Evolutionary conservation across 1,140 invertebrate genomes (phyloP), one percentile per base, ranked within the genome.

Genomic region (Brachystomella parvula): DNA sequence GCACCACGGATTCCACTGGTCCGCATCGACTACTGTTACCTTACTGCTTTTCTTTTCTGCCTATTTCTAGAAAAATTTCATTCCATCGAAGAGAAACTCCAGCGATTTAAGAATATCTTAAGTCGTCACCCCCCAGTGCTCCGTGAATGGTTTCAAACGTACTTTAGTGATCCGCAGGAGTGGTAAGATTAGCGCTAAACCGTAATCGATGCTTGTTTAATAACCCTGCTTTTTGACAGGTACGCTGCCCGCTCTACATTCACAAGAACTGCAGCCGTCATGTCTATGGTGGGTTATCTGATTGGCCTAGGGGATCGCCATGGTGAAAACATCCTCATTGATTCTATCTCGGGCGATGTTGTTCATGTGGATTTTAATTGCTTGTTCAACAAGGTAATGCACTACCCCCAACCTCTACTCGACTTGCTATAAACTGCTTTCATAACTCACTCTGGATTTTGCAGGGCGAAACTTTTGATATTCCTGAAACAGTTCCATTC

Each of bases 351-450:
- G 74, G 96, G 96, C 0, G 92, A 98, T 75, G 86, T 88, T 2
- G 88, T 99, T 1, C 97, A 99, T 77, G 96, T 99, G 0, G 97
- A 99, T 79, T 98, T 98, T 75, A 98, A 96, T 77, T 96, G 94
- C 76, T 79, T 99, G 15, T 99, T 99, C 76, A 98, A 99, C 78
- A 89, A 88, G 79, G 87, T 83, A 70, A 59, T n/a, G 12, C 49
- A 30, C 19, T 28, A 39, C 31, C n/a, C 28, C 15, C 3, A 47
- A 28, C 12, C 19, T 39, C 24, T 57, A 24, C n/a, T n/a, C n/a
- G 49, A 24, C 6, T 53, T 53, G 19, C 35, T 39, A 6, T 53
- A n/a, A n/a, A 3, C 47, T 6, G n/a, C 2, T 6, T 47, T 26
- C 28, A 63, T 6, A 47, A 56, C 29, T 30, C 30, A 2, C 15